phyloP scores from a whole-genome alignment of 2,113 vertebrate genomes.

The Cottus gobio region DNA sequence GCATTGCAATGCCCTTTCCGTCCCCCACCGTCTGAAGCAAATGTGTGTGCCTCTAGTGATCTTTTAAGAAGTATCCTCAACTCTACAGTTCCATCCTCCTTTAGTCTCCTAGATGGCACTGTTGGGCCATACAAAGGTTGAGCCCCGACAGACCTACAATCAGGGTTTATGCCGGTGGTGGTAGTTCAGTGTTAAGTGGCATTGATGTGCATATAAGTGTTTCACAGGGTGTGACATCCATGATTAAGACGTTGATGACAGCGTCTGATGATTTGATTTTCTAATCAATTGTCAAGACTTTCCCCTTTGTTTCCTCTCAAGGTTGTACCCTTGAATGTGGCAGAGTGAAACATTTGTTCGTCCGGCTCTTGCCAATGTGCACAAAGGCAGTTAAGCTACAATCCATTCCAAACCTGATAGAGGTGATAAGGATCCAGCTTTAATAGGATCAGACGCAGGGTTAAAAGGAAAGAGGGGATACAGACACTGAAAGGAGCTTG shows the following conservation, averaged over 20 bases:
- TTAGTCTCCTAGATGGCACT: constrained; percentile 70
- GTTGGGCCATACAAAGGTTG: constrained; percentile 55
- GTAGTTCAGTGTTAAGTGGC: constrained; percentile 9
- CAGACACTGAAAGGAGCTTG: constrained; percentile 30
- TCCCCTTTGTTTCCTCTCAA: constrained; percentile 50
- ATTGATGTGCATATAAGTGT: constrained; percentile 1
- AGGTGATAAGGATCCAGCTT: constrained; percentile 67
- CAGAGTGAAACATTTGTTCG: constrained; percentile 52
- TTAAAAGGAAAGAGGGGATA: constrained; percentile 56
- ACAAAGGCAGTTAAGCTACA: constrained; percentile 55
- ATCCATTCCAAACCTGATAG: constrained; percentile 57
- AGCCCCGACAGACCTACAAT: neutral
- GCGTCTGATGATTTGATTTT: constrained; percentile 65
- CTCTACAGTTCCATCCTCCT: neutral
- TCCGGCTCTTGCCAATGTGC: constrained; percentile 34
- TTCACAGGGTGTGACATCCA: constrained; percentile 33
- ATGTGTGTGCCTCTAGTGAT: no score
- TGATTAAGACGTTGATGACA: constrained; percentile 65
- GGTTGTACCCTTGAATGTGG: constrained; percentile 61
- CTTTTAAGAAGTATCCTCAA: neutral
- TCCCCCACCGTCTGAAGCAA: neutral
- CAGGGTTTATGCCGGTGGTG: constrained; percentile 21
- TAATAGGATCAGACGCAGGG: constrained; percentile 68
- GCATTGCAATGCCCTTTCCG: neutral
- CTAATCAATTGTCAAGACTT: constrained; percentile 45